Conservation (phyloP, 2,888 invertebrate genomes). For the Altica lythri region DNA sequence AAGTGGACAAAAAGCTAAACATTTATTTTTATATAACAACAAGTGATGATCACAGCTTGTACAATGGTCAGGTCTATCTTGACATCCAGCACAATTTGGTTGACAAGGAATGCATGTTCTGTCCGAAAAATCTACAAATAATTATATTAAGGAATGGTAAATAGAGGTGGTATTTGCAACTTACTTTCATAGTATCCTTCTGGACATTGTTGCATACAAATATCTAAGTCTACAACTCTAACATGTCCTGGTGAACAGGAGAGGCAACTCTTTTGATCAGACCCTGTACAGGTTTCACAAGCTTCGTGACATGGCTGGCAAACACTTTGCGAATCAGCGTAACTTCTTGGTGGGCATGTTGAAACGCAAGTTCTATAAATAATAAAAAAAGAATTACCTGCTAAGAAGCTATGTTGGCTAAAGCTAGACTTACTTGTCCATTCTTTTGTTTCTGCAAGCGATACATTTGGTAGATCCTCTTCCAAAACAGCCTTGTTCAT, state of each 20-base stretch:
- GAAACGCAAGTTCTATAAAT: slow-evolving; percentile 77
- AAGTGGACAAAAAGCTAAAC: slow-evolving; percentile 81
- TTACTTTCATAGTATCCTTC: slow-evolving; percentile 86
- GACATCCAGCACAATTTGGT: slow-evolving; percentile 84
- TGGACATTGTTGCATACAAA: slow-evolving; percentile 86
- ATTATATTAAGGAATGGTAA: too few species aligned
- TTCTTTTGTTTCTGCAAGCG: slow-evolving; percentile 77
- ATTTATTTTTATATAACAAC: slow-evolving; percentile 79
- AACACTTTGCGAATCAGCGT: slow-evolving; percentile 76
- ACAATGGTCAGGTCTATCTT: slow-evolving; percentile 80
- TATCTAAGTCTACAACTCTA: slow-evolving; percentile 80
- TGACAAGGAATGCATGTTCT: slow-evolving; percentile 84
- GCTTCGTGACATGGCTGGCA: slow-evolving; percentile 90
- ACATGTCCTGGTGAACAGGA: slow-evolving; percentile 84
- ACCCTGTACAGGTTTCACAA: slow-evolving; percentile 86
- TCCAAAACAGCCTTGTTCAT: slow-evolving; percentile 84
- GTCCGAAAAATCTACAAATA: slow-evolving; percentile 55
- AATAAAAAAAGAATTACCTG: too few species aligned
- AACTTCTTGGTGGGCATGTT: slow-evolving; percentile 83
- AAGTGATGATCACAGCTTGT: slow-evolving; percentile 88
- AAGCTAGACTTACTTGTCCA: slow-evolving; percentile 70
- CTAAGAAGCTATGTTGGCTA: neutral
- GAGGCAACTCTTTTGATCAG: slow-evolving; percentile 84
- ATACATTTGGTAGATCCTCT: slow-evolving; percentile 84
- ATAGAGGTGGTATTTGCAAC: too few species aligned